These are phyloP conservation scores for Balaeniceps rex DNA, from an alignment of 2,113 vertebrate species.

Conservation along the genomic window DNA sequence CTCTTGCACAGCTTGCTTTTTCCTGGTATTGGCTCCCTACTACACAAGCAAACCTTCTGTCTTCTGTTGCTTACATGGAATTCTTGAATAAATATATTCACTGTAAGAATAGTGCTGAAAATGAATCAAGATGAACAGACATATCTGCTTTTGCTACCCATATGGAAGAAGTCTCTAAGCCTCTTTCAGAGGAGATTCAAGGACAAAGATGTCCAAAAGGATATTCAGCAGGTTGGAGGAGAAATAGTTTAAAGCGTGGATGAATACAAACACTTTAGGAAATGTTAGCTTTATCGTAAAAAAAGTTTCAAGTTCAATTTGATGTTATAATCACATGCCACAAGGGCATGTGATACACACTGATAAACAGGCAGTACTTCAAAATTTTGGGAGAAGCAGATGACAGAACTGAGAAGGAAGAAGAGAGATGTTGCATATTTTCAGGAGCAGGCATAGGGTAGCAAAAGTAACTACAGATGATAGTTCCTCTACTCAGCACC, in stretches of 20 bases:
- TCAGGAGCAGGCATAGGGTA: background rate
- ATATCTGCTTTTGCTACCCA: background rate
- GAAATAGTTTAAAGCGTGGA: background rate
- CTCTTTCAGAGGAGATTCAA: background rate
- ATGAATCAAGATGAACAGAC: background rate
- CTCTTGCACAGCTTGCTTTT: background rate
- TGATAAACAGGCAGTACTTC: background rate
- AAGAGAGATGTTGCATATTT: background rate
- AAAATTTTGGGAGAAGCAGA: background rate
- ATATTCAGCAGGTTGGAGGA: background rate
- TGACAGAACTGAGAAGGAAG: background rate
- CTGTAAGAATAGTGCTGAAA: fast-evolving
- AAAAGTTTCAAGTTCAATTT: background rate
- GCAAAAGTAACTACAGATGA: background rate
- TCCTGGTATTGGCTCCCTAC: background rate
- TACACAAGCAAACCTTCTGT: background rate
- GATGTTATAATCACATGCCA: background rate
- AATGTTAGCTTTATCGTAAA: background rate
- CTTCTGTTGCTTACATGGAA: background rate
- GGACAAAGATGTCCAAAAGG: background rate
- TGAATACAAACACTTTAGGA: background rate
- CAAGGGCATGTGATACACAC: background rate
- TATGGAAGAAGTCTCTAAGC: background rate
- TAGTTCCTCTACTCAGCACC: background rate
- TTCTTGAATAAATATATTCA: background rate